Conservation (phyloP, 1,140 invertebrate species). For the Heliconius hewitsoni region DNA sequence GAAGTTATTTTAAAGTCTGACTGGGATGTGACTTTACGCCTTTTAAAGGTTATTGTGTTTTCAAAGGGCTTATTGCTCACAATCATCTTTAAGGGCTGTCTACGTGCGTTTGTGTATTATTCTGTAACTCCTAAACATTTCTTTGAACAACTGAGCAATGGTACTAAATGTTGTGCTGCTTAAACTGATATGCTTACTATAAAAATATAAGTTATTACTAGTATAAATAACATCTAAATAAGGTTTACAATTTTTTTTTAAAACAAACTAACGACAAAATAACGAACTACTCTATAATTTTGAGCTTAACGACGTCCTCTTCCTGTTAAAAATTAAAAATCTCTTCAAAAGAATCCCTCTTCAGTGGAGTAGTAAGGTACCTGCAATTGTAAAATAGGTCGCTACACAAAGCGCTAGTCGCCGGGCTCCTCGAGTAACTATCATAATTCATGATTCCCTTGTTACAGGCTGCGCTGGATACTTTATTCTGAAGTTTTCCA, state of each 20-base stretch:
- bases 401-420: constrained; percentile 42
- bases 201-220: background rate
- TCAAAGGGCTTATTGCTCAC: constrained; percentile 61
- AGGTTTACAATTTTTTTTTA: background rate
- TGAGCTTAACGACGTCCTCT: background rate
- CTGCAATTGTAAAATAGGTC: constrained; percentile 41
- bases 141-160: background rate
- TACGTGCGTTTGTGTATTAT: constrained; percentile 19
- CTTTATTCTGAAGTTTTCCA: constrained; percentile 39
- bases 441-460: constrained; percentile 45
- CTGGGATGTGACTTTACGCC: constrained; percentile 72
- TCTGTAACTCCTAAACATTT: background rate
- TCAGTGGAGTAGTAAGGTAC: constrained; percentile 28
- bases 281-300: constrained; percentile 1
- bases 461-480: constrained; percentile 36
- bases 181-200: background rate
- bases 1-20: constrained; percentile 74
- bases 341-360: constrained; percentile 30
- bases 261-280: background rate
- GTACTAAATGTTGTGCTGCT: background rate
- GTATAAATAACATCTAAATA: background rate
- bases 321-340: constrained; percentile 23
- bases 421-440: constrained; percentile 42
- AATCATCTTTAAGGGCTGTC: constrained; percentile 32
- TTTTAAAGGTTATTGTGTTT: constrained; percentile 80